Conservation (phyloP, 2,113 vertebrate genomes). For the Camelus dromedarius region DNA sequence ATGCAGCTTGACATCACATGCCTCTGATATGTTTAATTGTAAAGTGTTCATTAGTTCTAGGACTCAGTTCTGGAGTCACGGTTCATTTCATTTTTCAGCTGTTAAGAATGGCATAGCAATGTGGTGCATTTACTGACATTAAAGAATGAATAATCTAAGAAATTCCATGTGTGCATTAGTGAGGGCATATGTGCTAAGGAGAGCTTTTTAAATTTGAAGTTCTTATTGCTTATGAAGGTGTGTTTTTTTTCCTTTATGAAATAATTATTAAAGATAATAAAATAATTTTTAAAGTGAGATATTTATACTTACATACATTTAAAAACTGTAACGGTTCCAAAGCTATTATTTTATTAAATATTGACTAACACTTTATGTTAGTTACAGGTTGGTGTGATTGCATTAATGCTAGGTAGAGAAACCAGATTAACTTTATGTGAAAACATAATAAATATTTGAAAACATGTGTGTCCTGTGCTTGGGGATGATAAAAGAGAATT, state of each 20-base stretch:
- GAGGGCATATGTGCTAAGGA: background rate
- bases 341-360: constrained; percentile 40
- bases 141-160: background rate
- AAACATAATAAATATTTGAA: constrained; percentile 45
- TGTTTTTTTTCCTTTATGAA: constrained; percentile 4
- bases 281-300: background rate
- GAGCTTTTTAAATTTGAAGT: constrained; percentile 42
- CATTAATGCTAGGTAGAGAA: constrained; percentile 36
- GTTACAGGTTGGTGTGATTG: constrained; percentile 4
- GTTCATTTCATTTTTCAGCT: background rate
- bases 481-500: constrained; percentile 6
- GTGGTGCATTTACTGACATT: constrained; percentile 20
- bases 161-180: background rate
- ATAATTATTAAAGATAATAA: constrained; percentile 36
- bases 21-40: background rate
- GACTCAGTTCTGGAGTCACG: background rate
- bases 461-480: constrained; percentile 23
- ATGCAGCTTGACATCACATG: background rate
- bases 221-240: background rate
- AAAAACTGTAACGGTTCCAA: background rate
- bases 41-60: background rate
- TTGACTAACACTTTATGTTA: background rate
- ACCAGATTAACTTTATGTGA: constrained; percentile 2
- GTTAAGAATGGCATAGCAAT: background rate
- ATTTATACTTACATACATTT: constrained; percentile 6